Evolutionary conservation across 2,113 vertebrate species (phyloP).

Genomic region (Gnathonemus longibarbis): DNA sequence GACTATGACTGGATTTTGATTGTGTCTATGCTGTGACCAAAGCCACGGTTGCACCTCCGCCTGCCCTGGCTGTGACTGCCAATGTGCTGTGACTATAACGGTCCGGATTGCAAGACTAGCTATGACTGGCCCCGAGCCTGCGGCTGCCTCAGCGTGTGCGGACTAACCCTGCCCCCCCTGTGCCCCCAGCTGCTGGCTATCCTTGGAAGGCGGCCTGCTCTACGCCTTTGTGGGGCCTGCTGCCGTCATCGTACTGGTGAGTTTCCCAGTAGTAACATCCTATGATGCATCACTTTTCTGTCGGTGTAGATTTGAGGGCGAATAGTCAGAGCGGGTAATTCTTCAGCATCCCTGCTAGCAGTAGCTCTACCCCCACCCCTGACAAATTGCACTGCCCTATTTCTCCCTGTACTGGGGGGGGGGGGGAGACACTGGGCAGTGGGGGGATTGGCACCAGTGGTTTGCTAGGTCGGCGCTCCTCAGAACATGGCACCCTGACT

Average conservation of each 20-base stretch:
- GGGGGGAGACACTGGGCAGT: neutral
- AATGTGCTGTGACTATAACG: neutral
- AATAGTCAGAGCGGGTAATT: neutral
- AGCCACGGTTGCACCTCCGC: no score
- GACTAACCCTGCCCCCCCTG: neutral
- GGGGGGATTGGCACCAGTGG: neutral
- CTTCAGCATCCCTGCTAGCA: neutral
- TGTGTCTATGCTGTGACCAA: neutral
- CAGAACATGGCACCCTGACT: neutral
- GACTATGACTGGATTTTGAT: neutral
- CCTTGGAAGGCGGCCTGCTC: constrained; percentile 83
- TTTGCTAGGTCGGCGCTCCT: neutral
- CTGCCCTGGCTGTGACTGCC: neutral
- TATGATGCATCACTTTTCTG: neutral
- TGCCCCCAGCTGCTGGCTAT: constrained; percentile 80
- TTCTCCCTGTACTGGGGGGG: neutral
- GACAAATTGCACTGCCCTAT: neutral
- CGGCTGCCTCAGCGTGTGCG: neutral
- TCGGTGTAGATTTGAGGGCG: neutral
- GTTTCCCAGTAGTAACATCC: constrained; percentile 28
- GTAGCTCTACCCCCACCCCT: neutral
- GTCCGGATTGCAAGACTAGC: neutral
- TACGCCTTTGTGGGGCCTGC: constrained; percentile 91
- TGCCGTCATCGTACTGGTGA: constrained; percentile 89
- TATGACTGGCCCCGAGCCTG: neutral